Conservation (phyloP, 2,113 vertebrate species). For the Pteropus alecto region DNA sequence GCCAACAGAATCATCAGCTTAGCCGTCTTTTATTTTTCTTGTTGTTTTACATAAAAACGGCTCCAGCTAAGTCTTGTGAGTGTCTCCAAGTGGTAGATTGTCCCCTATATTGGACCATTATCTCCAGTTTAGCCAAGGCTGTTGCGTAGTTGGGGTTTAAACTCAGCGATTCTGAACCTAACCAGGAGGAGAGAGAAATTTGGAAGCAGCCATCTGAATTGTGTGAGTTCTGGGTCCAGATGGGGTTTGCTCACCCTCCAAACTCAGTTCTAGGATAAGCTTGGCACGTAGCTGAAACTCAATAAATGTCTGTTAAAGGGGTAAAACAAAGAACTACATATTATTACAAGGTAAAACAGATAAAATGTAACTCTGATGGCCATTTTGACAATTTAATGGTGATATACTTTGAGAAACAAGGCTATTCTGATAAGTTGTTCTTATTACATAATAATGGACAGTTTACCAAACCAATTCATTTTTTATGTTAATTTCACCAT, state of each 20-base stretch:
- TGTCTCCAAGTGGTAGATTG: background rate
- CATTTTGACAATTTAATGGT: background rate
- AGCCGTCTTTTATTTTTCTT: background rate
- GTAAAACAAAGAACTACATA: background rate
- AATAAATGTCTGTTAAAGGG: background rate
- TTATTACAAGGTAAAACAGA: background rate
- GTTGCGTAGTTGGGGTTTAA: background rate
- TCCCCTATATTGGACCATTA: fast-evolving
- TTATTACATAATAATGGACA: background rate
- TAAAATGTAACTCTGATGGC: background rate
- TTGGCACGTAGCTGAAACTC: background rate
- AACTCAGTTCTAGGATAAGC: background rate
- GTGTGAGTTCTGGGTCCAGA: background rate
- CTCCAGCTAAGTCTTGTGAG: background rate
- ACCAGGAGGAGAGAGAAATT: background rate
- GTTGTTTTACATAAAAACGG: background rate
- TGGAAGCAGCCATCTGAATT: background rate
- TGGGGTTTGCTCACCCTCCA: background rate
- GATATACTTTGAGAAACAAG: background rate
- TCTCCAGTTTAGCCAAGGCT: background rate
- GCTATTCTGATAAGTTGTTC: background rate
- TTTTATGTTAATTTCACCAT: background rate
- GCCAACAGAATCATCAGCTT: background rate
- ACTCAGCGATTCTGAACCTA: background rate
- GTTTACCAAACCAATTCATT: background rate